phyloP scores from a whole-genome alignment of 2,888 invertebrate species.

The Peribatodes rhomboidaria region DNA sequence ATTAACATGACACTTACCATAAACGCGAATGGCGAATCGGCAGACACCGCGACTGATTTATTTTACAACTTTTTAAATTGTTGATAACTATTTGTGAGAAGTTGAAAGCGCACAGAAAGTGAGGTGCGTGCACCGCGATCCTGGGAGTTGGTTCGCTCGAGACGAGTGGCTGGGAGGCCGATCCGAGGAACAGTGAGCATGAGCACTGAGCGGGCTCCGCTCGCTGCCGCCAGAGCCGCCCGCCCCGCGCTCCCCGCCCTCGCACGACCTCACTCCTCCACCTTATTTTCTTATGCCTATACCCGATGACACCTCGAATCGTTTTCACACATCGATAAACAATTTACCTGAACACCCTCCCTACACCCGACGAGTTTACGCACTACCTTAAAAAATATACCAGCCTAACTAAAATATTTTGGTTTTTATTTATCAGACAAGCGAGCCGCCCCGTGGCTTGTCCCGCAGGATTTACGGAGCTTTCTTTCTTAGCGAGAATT shows the following conservation, averaged over 20 bases:
- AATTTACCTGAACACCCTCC: constrained; percentile 26
- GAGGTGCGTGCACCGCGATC: constrained; percentile 65
- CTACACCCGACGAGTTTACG: constrained; percentile 11
- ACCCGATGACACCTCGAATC: constrained; percentile 46
- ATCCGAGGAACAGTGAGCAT: constrained; percentile 60
- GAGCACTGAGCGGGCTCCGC: constrained; percentile 18
- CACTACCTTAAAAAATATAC: constrained; percentile 14
- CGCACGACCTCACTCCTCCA: constrained; percentile 38
- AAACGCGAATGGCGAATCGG: constrained; percentile 49
- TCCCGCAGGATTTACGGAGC: neutral
- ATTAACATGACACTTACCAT: constrained; percentile 65
- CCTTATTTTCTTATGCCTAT: constrained; percentile 53
- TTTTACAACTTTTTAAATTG: constrained; percentile 63
- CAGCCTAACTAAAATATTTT: constrained; percentile 5
- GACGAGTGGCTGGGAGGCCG: constrained; percentile 63
- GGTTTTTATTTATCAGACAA: neutral
- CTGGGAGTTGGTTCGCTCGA: constrained; percentile 43
- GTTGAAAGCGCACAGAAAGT: constrained; percentile 50
- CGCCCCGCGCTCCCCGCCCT: constrained; percentile 44
- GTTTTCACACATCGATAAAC: constrained; percentile 36
- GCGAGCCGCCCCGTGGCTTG: neutral
- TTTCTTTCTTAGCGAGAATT: neutral
- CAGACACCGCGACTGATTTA: neutral
- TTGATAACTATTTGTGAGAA: constrained; percentile 63
- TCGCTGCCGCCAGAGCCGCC: constrained; percentile 36